These are phyloP conservation scores for Anser cygnoides DNA, from an alignment of 2,113 vertebrate genomes.

Conservation along the genomic window DNA sequence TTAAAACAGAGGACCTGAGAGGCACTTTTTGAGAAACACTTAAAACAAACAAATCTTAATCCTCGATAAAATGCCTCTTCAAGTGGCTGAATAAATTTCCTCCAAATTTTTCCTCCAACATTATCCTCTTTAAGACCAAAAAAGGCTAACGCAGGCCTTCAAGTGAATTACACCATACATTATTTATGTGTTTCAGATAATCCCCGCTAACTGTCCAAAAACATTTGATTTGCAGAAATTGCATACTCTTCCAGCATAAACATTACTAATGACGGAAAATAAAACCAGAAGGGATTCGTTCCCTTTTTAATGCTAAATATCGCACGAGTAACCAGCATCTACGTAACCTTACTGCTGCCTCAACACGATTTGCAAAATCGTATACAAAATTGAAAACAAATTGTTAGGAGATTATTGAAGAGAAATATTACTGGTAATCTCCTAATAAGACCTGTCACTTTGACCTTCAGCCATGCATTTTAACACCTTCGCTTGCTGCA, in stretches of 20 bases:
- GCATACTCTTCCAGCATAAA: constrained; percentile 26
- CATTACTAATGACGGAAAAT: constrained; percentile 38
- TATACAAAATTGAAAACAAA: constrained; percentile 52
- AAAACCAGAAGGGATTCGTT: constrained; percentile 22
- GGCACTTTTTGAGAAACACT: constrained; percentile 22
- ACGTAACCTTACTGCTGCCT: constrained; percentile 27
- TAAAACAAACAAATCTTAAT: constrained; percentile 25
- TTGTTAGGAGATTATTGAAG: constrained; percentile 45
- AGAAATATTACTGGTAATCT: constrained; percentile 12
- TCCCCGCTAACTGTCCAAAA: constrained; percentile 29
- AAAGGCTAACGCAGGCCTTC: neutral
- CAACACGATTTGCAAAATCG: constrained; percentile 4
- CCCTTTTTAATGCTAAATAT: constrained; percentile 49
- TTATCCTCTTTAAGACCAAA: constrained; percentile 8
- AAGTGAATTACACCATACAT: constrained; percentile 23
- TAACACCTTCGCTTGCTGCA: constrained; percentile 31
- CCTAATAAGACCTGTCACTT: constrained; percentile 24
- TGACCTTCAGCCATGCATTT: constrained; percentile 22
- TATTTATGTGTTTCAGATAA: constrained; percentile 45
- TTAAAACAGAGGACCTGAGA: neutral
- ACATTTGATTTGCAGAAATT: constrained; percentile 56
- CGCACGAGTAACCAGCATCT: constrained; percentile 9
- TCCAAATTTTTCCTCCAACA: neutral
- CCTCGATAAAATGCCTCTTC: constrained; percentile 23
- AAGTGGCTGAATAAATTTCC: constrained; percentile 35